These are phyloP conservation scores for Heliocidaris tuberculata DNA, from an alignment of 35 echinoderm and acorn worm genomes.

Conservation along the genomic window DNA sequence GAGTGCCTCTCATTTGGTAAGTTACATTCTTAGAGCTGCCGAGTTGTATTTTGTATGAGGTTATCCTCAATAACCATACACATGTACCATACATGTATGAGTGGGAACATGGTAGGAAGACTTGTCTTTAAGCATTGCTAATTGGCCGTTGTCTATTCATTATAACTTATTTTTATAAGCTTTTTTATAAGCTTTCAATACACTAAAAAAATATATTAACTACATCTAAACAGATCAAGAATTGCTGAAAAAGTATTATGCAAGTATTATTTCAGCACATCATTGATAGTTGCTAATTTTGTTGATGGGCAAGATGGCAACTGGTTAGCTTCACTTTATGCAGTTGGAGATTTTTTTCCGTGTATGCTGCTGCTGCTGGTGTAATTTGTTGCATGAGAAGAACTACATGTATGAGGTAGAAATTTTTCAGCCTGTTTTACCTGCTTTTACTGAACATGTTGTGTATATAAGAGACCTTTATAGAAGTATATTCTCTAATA, in stretches of 20 bases:
- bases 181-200: too few relatives aligned
- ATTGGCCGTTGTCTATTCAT: too few relatives aligned
- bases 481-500: conserved; percentile 6
- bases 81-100: too few relatives aligned
- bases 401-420: neutral
- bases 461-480: neutral
- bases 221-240: too few relatives aligned
- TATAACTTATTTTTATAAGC: too few relatives aligned
- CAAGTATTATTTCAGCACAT: neutral
- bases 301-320: neutral
- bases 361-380: neutral
- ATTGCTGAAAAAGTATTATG: neutral
- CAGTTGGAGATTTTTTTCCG: neutral
- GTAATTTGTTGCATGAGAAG: neutral
- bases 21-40: too few relatives aligned
- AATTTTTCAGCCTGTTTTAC: neutral
- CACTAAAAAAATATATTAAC: too few relatives aligned
- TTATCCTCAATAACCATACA: too few relatives aligned
- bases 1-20: too few relatives aligned
- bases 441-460: neutral
- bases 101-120: too few relatives aligned
- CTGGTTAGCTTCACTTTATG: neutral
- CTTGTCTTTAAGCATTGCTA: too few relatives aligned
- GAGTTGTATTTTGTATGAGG: too few relatives aligned
- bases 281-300: neutral